Conservation (phyloP, 2,113 vertebrate genomes). For the Pseudorasbora parva region DNA sequence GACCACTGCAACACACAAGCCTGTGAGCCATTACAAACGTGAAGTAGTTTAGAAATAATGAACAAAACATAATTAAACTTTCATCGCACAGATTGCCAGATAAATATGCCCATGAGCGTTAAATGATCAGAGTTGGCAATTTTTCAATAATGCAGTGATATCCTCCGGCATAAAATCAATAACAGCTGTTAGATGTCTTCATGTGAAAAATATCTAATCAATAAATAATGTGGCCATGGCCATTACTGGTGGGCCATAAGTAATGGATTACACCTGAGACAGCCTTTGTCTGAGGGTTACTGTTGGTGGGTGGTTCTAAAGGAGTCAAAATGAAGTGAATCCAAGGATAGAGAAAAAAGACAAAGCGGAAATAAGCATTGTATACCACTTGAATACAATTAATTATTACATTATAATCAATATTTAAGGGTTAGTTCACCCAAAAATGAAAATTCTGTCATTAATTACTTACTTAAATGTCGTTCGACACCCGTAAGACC, state of each 20-base stretch:
- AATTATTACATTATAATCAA: not conserved
- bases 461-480: no score
- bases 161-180: conserved; percentile 58
- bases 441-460: not conserved
- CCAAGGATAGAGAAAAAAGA: conserved; percentile 23
- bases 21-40: not conserved
- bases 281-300: not conserved
- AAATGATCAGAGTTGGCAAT: conserved; percentile 40
- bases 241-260: conserved; percentile 47
- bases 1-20: not conserved
- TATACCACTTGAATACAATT: not conserved
- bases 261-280: conserved; percentile 60
- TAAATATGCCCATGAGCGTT: not conserved
- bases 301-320: not conserved
- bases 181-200: conserved; percentile 63
- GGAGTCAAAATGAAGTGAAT: not conserved
- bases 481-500: no score
- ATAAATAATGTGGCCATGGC: conserved; percentile 65
- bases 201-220: conserved; percentile 62
- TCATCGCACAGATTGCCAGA: conserved; percentile 21
- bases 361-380: conserved; percentile 43
- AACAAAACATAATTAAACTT: conserved; percentile 30
- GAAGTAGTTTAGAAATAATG: not conserved
- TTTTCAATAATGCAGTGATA: conserved; percentile 68
- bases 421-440: not conserved